These are phyloP conservation scores for Arbacia lixula DNA, from an alignment of 53 echinoderm and acorn worm genomes.

Conservation along the genomic window DNA sequence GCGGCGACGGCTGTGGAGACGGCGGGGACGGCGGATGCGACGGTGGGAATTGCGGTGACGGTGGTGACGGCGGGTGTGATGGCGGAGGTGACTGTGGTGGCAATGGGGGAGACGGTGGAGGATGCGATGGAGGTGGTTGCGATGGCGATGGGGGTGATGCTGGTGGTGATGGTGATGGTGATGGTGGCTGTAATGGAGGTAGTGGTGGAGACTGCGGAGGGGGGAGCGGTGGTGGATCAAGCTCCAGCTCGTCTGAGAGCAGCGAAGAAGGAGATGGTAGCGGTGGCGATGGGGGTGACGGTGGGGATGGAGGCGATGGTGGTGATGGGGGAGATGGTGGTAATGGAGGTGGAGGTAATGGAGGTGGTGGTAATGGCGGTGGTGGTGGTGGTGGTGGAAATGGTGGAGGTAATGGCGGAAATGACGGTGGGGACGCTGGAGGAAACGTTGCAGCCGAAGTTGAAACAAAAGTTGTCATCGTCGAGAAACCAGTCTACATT, in stretches of 20 bases:
- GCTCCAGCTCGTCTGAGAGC: not conserved
- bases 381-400: too few species aligned
- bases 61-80: constrained; percentile 11
- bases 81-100: constrained; percentile 15
- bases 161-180: not conserved
- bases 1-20: not conserved
- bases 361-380: not conserved
- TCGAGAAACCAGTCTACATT: not conserved
- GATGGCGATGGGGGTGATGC: not conserved
- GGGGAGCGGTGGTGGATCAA: not conserved
- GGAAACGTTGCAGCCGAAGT: not conserved
- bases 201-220: constrained; percentile 10
- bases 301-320: not conserved
- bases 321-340: constrained; percentile 5
- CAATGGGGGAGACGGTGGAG: not conserved
- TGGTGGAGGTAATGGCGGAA: too few species aligned
- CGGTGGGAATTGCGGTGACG: not conserved
- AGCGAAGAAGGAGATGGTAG: not conserved
- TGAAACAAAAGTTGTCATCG: not conserved
- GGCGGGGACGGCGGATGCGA: not conserved
- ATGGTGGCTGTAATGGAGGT: not conserved
- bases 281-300: constrained; percentile 4
- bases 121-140: not conserved
- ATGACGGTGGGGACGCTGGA: not conserved
- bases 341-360: too few species aligned